Percentiles rank a stretch among this genome's conserved stretches.
phyloP scores from a whole-genome alignment of 2,888 invertebrate genomes.

The Euplexia lucipara region DNA sequence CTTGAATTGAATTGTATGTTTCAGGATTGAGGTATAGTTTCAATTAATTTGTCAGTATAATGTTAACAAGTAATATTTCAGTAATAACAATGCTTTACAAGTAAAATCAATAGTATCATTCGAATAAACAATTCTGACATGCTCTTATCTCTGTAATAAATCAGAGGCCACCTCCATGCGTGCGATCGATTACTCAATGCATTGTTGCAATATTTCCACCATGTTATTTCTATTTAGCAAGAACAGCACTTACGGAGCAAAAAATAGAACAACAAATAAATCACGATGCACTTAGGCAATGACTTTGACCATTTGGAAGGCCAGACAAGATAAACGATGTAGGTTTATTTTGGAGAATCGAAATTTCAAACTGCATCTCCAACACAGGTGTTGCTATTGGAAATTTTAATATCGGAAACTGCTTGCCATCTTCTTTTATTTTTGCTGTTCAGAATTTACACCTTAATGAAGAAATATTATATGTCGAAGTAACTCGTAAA shows the following conservation, averaged over 20 bases:
- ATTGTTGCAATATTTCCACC: conserved; percentile 50
- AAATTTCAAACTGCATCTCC: conserved; percentile 6
- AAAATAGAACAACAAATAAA: conserved; percentile 43
- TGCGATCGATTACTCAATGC: conserved; percentile 52
- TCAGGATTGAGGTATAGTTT: conserved; percentile 12
- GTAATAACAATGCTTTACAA: conserved; percentile 44
- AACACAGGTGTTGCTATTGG: conserved; percentile 18
- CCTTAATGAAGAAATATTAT: not conserved
- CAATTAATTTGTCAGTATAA: conserved; percentile 42
- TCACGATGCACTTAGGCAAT: conserved; percentile 42
- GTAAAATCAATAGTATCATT: conserved; percentile 45
- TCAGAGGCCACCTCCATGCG: conserved; percentile 35
- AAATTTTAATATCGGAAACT: not conserved
- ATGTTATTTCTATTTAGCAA: conserved; percentile 40
- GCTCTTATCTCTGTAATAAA: conserved; percentile 57
- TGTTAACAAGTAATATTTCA: conserved; percentile 44
- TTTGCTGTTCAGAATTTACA: not conserved
- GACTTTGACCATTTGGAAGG: conserved; percentile 35
- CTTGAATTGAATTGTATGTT: conserved; percentile 15
- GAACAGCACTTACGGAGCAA: conserved; percentile 40
- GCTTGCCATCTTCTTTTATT: not conserved
- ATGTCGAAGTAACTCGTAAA: too few relatives aligned
- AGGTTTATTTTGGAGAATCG: conserved; percentile 12
- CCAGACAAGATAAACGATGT: conserved; percentile 1
- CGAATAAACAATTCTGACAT: conserved; percentile 56